Conservation (phyloP, 2,797 vertebrate species). For the Varecia variegata region DNA sequence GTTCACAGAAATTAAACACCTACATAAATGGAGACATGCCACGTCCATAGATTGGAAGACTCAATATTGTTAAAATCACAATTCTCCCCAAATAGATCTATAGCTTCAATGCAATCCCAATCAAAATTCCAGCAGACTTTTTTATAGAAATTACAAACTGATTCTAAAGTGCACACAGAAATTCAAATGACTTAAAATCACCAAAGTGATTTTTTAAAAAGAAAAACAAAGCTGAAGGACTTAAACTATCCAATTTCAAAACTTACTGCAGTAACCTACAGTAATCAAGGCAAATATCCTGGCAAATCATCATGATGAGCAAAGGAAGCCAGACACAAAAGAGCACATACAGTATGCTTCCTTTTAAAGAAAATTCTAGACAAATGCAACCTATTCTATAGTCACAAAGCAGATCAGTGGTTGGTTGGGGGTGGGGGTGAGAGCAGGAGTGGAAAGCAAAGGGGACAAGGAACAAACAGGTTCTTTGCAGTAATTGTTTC, state of each 20-base stretch:
- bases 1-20: background rate
- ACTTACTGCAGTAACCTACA: background rate
- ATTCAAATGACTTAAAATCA: conserved; percentile 1
- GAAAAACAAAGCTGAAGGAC: background rate
- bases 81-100: background rate
- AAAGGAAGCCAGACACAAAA: background rate
- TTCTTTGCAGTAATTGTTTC: background rate
- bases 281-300: background rate
- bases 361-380: background rate
- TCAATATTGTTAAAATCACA: conserved; percentile 10
- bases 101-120: background rate
- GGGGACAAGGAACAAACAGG: background rate
- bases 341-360: background rate
- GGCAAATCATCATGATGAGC: background rate
- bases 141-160: background rate
- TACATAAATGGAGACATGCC: background rate
- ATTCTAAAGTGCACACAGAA: conserved; percentile 6
- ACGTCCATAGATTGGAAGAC: background rate
- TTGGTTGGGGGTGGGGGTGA: background rate
- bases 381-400: background rate
- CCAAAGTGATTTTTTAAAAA: background rate
- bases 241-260: background rate
- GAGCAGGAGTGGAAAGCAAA: background rate
- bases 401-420: background rate
- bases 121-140: background rate